These are phyloP conservation scores for Otolemur garnettii DNA, from an alignment of 2,113 vertebrate species.

Conservation along the genomic window DNA sequence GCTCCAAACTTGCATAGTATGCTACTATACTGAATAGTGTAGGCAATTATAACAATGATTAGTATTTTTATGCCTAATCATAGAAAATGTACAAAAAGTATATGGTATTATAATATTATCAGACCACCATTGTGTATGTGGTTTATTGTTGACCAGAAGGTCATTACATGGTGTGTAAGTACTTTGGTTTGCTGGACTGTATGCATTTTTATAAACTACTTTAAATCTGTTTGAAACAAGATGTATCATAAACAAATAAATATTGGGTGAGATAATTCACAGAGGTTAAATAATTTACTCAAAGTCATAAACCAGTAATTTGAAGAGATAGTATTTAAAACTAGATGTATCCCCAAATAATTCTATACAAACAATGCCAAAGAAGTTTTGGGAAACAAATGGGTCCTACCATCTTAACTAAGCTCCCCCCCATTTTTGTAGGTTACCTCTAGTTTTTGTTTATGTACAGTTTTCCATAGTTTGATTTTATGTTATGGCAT, in stretches of 20 bases:
- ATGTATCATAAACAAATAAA: constrained; percentile 25
- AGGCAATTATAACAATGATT: not conserved
- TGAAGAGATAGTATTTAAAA: constrained; percentile 3
- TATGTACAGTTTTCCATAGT: not conserved
- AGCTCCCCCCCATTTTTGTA: not conserved
- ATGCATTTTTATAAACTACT: not conserved
- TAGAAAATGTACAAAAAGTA: not conserved
- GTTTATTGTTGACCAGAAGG: not conserved
- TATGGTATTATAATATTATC: not conserved
- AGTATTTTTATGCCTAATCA: not conserved
- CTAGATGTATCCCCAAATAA: not conserved
- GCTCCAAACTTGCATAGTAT: not conserved
- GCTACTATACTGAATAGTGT: not conserved
- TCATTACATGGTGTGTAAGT: not conserved
- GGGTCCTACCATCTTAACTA: not conserved
- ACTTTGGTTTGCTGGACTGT: not conserved
- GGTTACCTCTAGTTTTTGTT: constrained; percentile 10
- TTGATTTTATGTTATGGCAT: not conserved
- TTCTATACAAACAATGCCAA: not conserved
- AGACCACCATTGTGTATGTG: not conserved
- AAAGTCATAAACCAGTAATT: constrained; percentile 36
- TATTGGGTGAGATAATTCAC: not conserved
- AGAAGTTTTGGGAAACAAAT: not conserved
- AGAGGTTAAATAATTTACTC: constrained; percentile 23
- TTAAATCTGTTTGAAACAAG: constrained; percentile 22